Conservation (phyloP, 2,113 vertebrate genomes). For the Acanthochromis polyacanthus region DNA sequence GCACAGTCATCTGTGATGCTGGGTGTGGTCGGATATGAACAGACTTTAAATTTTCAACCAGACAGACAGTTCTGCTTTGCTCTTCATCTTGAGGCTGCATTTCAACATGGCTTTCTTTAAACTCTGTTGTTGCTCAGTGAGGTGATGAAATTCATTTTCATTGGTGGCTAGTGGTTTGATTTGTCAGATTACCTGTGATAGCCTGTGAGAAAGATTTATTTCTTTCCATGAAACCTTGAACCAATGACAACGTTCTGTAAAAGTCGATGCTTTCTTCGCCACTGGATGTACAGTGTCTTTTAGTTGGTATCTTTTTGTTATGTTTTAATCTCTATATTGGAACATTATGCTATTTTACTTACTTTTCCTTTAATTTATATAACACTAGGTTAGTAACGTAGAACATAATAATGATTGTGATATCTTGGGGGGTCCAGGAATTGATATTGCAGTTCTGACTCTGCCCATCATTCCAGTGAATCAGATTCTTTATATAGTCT, state of each 20-base stretch:
- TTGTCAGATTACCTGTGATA: neutral
- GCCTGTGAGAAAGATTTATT: neutral
- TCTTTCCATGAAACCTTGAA: too few species aligned
- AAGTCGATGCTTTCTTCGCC: neutral
- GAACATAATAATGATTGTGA: neutral
- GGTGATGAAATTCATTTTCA: too few species aligned
- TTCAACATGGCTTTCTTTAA: too few species aligned
- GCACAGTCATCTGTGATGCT: too few species aligned
- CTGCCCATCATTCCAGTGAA: conserved; percentile 53
- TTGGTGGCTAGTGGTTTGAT: too few species aligned
- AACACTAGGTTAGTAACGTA: neutral
- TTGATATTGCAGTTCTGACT: conserved; percentile 14
- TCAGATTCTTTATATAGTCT: conserved; percentile 60
- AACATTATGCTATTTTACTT: neutral
- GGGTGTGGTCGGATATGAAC: too few species aligned
- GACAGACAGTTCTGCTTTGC: neutral
- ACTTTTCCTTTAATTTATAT: neutral
- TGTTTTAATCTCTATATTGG: neutral
- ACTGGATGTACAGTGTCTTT: too few species aligned
- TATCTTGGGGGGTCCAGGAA: conserved; percentile 1
- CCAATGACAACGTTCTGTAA: too few species aligned
- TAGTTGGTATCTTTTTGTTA: neutral
- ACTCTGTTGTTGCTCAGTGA: too few species aligned
- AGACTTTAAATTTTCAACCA: too few species aligned
- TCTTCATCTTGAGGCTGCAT: neutral